Evolutionary conservation across 2,113 vertebrate genomes (phyloP).

Genomic region (Hemiprocne comata): DNA sequence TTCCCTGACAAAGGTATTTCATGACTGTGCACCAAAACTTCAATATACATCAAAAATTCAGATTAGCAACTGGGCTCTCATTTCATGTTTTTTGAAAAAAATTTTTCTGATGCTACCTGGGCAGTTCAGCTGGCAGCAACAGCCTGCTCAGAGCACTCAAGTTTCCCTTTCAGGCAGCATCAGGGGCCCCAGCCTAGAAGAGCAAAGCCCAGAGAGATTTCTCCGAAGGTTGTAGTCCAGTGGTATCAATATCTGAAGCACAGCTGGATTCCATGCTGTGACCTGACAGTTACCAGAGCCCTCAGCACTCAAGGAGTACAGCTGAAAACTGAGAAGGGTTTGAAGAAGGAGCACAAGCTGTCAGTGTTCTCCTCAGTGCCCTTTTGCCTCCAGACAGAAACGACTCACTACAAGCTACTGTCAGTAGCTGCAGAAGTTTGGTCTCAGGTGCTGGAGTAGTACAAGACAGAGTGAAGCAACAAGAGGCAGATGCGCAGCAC

Average conservation of each 20-base stretch:
- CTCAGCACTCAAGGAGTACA: not conserved
- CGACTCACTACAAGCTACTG: fast-evolving
- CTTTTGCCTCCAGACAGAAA: not conserved
- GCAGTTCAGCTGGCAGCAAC: not conserved
- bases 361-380: fast-evolving
- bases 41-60: not conserved
- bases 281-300: not conserved
- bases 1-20: not conserved
- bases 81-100: not conserved
- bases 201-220: not conserved
- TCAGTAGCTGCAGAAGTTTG: not conserved
- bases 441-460: not conserved
- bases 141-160: not conserved
- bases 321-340: not conserved
- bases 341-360: not conserved
- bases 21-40: not conserved
- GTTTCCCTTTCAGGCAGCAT: not conserved
- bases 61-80: not conserved
- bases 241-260: not conserved
- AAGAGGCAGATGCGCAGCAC: not conserved
- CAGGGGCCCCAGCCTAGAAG: not conserved
- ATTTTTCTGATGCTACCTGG: not conserved
- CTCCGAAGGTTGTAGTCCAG: not conserved
- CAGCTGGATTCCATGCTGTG: fast-evolving
- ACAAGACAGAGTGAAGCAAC: not conserved